Evolutionary conservation across 2,113 vertebrate genomes (phyloP), one percentile per base, ranked within the genome.

Genomic region (Embiotoca jacksoni): DNA sequence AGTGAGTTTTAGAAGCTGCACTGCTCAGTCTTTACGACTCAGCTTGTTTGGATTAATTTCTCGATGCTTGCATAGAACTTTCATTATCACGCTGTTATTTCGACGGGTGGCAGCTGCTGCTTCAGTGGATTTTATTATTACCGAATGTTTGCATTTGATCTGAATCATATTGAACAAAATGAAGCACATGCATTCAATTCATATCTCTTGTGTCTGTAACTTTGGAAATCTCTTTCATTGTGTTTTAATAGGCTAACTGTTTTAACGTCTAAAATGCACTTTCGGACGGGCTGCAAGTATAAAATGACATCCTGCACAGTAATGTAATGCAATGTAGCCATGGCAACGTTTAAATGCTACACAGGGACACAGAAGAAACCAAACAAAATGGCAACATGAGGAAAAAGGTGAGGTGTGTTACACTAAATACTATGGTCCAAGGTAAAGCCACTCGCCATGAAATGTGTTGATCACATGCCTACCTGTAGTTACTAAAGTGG

Each of bases 401-500:
- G n/a, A 56, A 63, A 33, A 70, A 72, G 62, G 53, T 78, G 41
- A 61, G 6, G 30, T 63, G 62, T 81, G 58, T 67, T 58, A 31
- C 57, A 41, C 23, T 23, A 23, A 23, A 23, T 23, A 23, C 23
- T 23, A 53, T 82, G 59, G 72, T 75, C 86, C 75, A 82, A 91
- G 83, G 72, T 78, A 82, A 83, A 76, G 62, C 78, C 85, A 81
- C 46, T 68, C 72, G 81, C 82, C 68, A 88, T 91, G 85, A 86
- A 88, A 91, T 88, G 62, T 83, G 77, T 88, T 77, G 74, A 83
- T 69, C 81, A 53, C 82, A 78, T 65, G 67, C 62, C 73, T 67
- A 78, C 37, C 59, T 63, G 44, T 81, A 61, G 70, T 72, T 72
- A 57, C 66, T 79, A 86, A 86, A 87, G 81, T 84, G 78, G 64